Evolutionary conservation across 2,888 invertebrate species (phyloP), one percentile per base, ranked within the genome.

Genomic region (Pseudoips prasinana): DNA sequence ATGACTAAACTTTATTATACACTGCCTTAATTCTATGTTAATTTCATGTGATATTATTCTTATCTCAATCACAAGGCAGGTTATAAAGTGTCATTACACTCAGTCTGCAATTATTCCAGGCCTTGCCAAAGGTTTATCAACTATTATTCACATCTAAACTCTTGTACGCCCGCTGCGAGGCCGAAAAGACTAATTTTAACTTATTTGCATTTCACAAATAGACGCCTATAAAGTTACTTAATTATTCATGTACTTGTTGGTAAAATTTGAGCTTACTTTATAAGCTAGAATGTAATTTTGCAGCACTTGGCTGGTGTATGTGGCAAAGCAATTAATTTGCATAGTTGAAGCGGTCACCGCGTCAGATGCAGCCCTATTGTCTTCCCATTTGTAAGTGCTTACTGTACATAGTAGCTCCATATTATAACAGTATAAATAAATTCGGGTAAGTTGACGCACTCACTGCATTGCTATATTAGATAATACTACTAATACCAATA

Each of bases 311-410:
- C 35, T 41, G 51, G 47, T 65, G 58, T 58, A 39, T 64, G 58
- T 57, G 62, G 62, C 43, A 46, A 38, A 51, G 65, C 64, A 64
- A 77, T 78, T 73, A 77, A 79, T 79, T 80, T 76, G 69, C 73
- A 76, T 73, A 70, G 72, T 61, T 72, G 69, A 73, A 68, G 63
- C 62, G 33, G 56, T 47, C 41, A 38, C 53, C 45, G 40, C 49
- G 65, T 64, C 60, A 58, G 33, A 31, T 46, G 31, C 58, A 65
- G 46, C n/a, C n/a, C n/a, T 40, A 39, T 48, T 52, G 48, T 52
- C 46, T 44, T 29, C 31, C 14, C 33, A 41, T 37, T 32, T 31
- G 34, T 36, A 42, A 54, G 47, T 42, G 39, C 35, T 29, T 41
- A 54, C 45, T 54, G 42, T 51, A 38, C 40, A 41, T 34, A 27